phyloP scores from a whole-genome alignment of 2,113 vertebrate species.

The Tursiops truncatus region DNA sequence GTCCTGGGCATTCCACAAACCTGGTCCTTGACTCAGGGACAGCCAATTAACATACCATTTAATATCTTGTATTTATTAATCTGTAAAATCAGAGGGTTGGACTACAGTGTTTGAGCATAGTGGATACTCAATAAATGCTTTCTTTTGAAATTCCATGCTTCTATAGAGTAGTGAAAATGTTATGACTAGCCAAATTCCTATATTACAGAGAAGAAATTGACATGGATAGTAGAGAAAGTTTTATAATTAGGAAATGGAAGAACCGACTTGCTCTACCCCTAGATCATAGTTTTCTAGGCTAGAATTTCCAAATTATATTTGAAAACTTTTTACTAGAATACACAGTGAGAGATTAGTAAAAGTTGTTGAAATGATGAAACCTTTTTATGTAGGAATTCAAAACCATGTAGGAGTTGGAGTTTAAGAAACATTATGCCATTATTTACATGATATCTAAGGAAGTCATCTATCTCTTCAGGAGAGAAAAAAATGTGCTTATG shows the following conservation, averaged over 20 bases:
- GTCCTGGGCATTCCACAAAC: neutral
- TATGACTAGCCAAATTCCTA: neutral
- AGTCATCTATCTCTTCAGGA: neutral
- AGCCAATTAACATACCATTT: neutral
- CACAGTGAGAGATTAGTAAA: neutral
- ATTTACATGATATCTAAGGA: neutral
- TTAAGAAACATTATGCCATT: neutral
- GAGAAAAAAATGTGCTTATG: neutral
- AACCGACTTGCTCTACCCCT: neutral
- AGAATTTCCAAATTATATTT: neutral
- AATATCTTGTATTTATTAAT: neutral
- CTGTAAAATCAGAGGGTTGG: neutral
- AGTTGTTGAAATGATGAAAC: neutral
- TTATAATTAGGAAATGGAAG: neutral
- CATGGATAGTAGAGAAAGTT: neutral
- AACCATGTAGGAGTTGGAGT: neutral
- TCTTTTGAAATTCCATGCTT: neutral
- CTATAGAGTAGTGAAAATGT: neutral
- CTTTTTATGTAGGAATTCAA: neutral
- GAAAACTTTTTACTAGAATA: neutral
- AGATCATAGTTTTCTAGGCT: neutral
- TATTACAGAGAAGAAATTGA: neutral
- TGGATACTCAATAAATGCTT: neutral
- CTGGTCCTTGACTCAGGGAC: neutral
- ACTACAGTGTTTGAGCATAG: neutral